A percentile compares a stretch with the other conserved stretches of the same genome.
These are phyloP conservation scores for zebrafish (Danio rerio) DNA, from an alignment of 2,113 vertebrate species.

Conservation along the genomic window GRCz12tu NC_133186.1:47341001-47341500, in stretches of 20 bases:
- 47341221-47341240: background rate
- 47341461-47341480: background rate
- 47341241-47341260: background rate
- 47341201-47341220: too few species aligned
- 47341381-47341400: conserved; percentile 52
- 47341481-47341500: background rate
- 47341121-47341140: too few species aligned
- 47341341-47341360: background rate
- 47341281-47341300: background rate
- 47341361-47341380: background rate
- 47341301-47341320: conserved; percentile 31
- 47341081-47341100: too few species aligned
- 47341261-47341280: background rate
- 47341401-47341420: conserved; percentile 58
- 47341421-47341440: conserved; percentile 32
- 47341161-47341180: too few species aligned
- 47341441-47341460: background rate
- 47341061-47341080: too few species aligned
- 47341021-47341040: too few species aligned
- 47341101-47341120: too few species aligned
- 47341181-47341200: too few species aligned
- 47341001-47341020: too few species aligned
- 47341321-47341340: background rate
- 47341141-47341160: too few species aligned
- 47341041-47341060: too few species aligned